Evolutionary conservation across 1,140 invertebrate genomes (phyloP), one percentile per base, ranked within the genome.

Genomic region (Phymorhynchus buccinoides): DNA sequence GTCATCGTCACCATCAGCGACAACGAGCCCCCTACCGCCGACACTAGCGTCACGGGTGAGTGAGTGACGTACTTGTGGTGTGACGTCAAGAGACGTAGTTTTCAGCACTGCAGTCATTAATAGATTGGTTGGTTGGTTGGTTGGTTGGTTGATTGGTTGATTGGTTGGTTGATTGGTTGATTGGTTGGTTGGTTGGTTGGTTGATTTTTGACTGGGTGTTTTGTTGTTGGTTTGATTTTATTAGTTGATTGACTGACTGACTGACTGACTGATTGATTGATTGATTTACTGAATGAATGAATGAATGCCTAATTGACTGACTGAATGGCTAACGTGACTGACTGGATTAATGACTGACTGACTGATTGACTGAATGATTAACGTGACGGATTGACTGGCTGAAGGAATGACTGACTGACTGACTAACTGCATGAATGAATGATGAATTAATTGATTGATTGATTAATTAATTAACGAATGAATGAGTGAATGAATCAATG

Each of bases 1-100:
- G 80, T 81, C 52, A 81, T 9, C 22, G 80, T 81, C 32, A 66
- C 35, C 48, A 81, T 81, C 52, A 81, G 30, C 42, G 39, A 66
- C 18, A 66, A 81, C 80, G 3, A n/a, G 4, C 79, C 79, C 18
- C 79, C 79, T 3, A 32, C 3, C 22, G n/a, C 52, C 44, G 52
- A 16, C 37, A 56, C 44, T 6, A 32, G 14, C 39, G 32, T 4
- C n/a, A 30, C 41, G n/a, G 77, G 77, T 79, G 44, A 79, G 44
- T 7, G 39, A 6, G 14, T 32, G 9, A 73, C 6, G 9, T 39
- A 37, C 12, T 39, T 35, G 41, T 4, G 62, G n/a, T 66, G 14
- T n/a, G n/a, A 18, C n/a, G 3, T 37, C 2, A 37, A 27, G 16
- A 37, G 32, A 30, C n/a, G 18, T 9, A 37, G 14, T 35, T 16